Evolutionary conservation across 2,113 vertebrate genomes (phyloP), one percentile per base, ranked within the genome.

Genomic region (Notarius lentiginosus): DNA sequence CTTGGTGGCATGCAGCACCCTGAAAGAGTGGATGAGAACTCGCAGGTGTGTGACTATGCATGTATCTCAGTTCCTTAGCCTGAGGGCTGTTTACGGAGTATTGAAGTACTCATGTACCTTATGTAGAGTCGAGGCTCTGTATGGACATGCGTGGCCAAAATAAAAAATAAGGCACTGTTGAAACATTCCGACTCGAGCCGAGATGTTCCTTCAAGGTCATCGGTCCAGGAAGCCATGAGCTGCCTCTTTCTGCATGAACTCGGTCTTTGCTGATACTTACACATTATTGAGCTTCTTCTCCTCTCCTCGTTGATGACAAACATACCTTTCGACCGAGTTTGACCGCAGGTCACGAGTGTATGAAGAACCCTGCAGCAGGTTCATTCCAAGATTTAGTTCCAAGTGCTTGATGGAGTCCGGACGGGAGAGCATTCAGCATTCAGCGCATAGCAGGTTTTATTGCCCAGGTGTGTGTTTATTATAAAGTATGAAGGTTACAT

Each of bases 11-110:
- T 65, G 12, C 66, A 58, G 82, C 20, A 84, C 65, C 41, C 58
- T 30, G 41, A 65, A 47, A 30, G 41, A 51, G 20, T 9, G 3
- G 61, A 51, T 65, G 68, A 87, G 51, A 66, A 83, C 18, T 66
- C 51, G 34, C 41, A 73, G 75, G 66, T 72, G 27, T 87, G 77
- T 58, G 72, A 70, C 60, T 82, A n/a, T 27, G 20, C 27, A 51
- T 77, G 24, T 60, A 20, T 83, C 49, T 79, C 87, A 84, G 82
- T 83, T 83, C 63, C 56, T 77, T 85, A 49, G 87, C 93, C 92
- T 91, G 15, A 86, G 94, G 94, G 91, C 90, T 95, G 93, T 94
- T 95, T 94, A 92, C 88, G 87, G 87, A 92, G 91, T 88, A 90
- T 86, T n/a, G n/a, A n/a, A n/a, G n/a, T n/a, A n/a, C n/a, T n/a